Base-by-base conservation (phyloP, 2,797 vertebrate species). In the Telmatherina bonti region DNA sequence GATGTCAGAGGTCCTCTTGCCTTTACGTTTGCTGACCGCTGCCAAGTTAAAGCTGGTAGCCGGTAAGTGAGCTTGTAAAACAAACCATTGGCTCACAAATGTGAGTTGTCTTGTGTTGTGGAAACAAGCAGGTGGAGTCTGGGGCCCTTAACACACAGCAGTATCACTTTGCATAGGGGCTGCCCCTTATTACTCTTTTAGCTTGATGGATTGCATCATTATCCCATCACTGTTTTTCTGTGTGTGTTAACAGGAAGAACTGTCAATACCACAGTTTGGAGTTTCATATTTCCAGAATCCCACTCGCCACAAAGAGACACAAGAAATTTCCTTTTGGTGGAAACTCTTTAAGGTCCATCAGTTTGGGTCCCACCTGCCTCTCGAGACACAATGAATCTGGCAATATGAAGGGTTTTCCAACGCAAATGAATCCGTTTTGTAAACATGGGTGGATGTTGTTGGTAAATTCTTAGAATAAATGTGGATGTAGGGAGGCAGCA, bases 121-220 rank as follows among this genome's bases (percentile, higher is more conserved):
- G 80, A 88, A 89, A 91, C 85, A 88, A 85, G 81, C 78, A 87
- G 86, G 81, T 90, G 82, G 55, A 56, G 82, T 78, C 62, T 73
- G 73, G 65, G 72, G 63, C 56, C 70, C 49, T 81, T 71, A 49
- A 71, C 79, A 72, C 57, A 57, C 62, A 66, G 43, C 20, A 13
- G 88, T 84, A 82, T 90, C 88, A 78, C 80, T 87, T 87, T 90
- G 87, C 91, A 91, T 90, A 70, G 72, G 90, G 90, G 86, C 82
- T 73, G 70, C 56, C 67, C 61, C 54, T 75, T 70, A 73, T 84
- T 87, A 62, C 87, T 35, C 33, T 60, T 78, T 60, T 68, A 58
- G 57, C 70, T 89, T 86, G 87, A 90, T 73, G 74, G 85, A 85
- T 86, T 83, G 80, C 85, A 78, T 90, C 84, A 84, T 90, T 90